Base-by-base conservation (phyloP, 1,140 invertebrate species). In the Nebria ingens region DNA sequence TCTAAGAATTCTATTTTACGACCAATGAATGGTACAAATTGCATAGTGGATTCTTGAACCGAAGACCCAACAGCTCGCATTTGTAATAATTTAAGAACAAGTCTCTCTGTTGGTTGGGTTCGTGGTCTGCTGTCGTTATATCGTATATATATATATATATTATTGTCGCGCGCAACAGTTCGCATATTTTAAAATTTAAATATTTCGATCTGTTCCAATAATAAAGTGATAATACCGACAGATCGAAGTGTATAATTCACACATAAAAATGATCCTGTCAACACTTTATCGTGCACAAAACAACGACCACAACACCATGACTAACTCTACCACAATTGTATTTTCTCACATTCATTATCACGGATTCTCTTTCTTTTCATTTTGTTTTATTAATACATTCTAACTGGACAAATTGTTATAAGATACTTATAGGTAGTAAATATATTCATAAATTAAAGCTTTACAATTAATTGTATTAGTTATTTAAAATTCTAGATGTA, bases 141-240 rank as follows among this genome's bases (percentile, higher is more conserved):
- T n/a, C n/a, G n/a, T n/a, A n/a, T n/a, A n/a, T n/a, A n/a, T n/a
- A n/a, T n/a, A n/a, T 45, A 45, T 45, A 45, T 45, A 45, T 45
- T 45, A 17, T 45, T 4, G 40, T 17, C 40, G 17, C 6, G 9
- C 40, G 17, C 40, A 17, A 45, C 17, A n/a, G 40, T 4, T 45
- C 15, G 40, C 40, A 45, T 45, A 45, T 45, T 12, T 45, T 45
- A 45, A n/a, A 9, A 45, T 17, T 45, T 45, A 17, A 45, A 17
- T 45, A 45, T 45, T 45, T 45, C 40, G 40, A 45, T 45, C 15
- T 45, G 40, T 45, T 45, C 6, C 15, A 45, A 17, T 45, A 45
- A 34, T 34, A 34, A 34, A 34, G 25, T 34, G 25, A 34, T 34
- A 34, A 34, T 9, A 34, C n/a, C 25, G 6, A 6, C 6, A 34